Conservation (phyloP, 2,888 invertebrate genomes). For the Trissolcus japonicus region DNA sequence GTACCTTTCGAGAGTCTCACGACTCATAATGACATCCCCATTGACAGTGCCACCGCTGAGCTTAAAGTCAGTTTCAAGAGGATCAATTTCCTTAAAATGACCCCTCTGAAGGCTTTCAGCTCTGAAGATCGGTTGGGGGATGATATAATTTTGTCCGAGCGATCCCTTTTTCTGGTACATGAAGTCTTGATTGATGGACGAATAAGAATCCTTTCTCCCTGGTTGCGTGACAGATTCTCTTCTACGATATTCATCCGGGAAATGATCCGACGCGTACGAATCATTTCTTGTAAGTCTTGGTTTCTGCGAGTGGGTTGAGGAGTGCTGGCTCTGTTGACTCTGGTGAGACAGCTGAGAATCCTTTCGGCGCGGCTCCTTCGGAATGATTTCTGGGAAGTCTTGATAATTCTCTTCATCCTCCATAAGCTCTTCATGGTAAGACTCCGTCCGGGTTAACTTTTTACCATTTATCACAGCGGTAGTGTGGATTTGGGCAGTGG, state of each 20-base stretch:
- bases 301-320: conserved; percentile 67
- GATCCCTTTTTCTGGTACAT: conserved; percentile 66
- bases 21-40: conserved; percentile 72
- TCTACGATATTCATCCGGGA: conserved; percentile 65
- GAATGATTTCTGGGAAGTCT: conserved; percentile 66
- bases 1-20: conserved; percentile 72
- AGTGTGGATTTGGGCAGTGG: conserved; percentile 76
- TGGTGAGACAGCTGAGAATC: conserved; percentile 68
- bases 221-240: conserved; percentile 64
- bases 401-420: conserved; percentile 58
- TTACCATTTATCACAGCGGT: conserved; percentile 75
- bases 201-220: conserved; percentile 67
- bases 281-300: conserved; percentile 69
- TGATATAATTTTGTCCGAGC: conserved; percentile 65
- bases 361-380: conserved; percentile 68
- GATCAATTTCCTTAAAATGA: conserved; percentile 77
- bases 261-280: conserved; percentile 71
- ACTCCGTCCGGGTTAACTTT: conserved; percentile 69
- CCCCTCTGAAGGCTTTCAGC: conserved; percentile 74
- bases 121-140: conserved; percentile 71
- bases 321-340: conserved; percentile 66
- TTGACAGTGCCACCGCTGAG: conserved; percentile 67
- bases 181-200: conserved; percentile 68
- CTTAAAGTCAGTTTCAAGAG: conserved; percentile 73
- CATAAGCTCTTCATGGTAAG: conserved; percentile 69